A percentile compares a stretch with the other conserved stretches of the same genome.
Conservation (phyloP, 1,140 invertebrate genomes). For the Drosophila grimshawi region DNA sequence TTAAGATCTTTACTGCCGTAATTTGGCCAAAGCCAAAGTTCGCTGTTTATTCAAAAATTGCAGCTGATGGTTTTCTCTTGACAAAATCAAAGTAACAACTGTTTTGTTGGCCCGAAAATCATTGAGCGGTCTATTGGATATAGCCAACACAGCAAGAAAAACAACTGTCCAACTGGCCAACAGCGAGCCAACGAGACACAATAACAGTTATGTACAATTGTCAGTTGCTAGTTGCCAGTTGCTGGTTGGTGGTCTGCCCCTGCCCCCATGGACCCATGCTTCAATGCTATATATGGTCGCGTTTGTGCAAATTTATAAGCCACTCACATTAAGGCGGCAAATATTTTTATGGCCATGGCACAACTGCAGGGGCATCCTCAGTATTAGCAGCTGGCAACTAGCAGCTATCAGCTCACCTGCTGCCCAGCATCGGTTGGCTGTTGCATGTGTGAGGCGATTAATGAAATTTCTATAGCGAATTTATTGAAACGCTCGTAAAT, state of each 20-base stretch:
- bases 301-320: constrained; percentile 80
- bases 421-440: constrained; percentile 6
- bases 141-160: constrained; percentile 19
- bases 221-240: background rate
- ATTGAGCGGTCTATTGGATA: background rate
- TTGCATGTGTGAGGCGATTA: constrained; percentile 48
- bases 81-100: background rate
- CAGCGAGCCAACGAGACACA: constrained; percentile 31
- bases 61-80: background rate
- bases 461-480: constrained; percentile 70
- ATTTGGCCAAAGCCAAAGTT: too few relatives aligned
- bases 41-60: too few relatives aligned
- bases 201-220: constrained; percentile 63
- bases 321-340: constrained; percentile 78
- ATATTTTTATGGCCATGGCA: constrained; percentile 76
- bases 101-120: too few relatives aligned
- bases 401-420: constrained; percentile 45
- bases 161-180: constrained; percentile 26
- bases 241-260: constrained; percentile 11
- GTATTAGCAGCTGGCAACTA: constrained; percentile 7
- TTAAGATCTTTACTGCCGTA: too few relatives aligned
- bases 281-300: constrained; percentile 66
- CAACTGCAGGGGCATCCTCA: constrained; percentile 49
- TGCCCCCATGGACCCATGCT: constrained; percentile 57
- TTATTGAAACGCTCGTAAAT: constrained; percentile 69